Percentiles rank a stretch among this genome's conserved stretches.
phyloP scores from a whole-genome alignment of 2,113 vertebrate genomes.

The Microcebus murinus region DNA sequence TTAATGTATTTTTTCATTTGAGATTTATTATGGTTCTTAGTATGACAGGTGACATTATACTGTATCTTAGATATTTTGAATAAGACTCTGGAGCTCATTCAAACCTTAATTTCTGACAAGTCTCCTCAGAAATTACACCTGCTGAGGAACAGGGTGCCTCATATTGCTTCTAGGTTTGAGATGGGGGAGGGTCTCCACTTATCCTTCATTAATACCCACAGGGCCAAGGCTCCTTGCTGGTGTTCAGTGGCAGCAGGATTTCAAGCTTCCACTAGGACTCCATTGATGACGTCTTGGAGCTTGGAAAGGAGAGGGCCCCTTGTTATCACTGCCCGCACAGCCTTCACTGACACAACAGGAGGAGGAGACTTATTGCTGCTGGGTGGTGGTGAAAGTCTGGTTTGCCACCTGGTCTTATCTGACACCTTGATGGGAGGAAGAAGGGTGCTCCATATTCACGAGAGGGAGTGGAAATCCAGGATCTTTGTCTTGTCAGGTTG shows the following conservation, averaged over 20 bases:
- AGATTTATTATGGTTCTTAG: neutral
- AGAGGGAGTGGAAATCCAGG: neutral
- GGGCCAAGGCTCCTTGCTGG: neutral
- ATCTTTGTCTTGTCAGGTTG: neutral
- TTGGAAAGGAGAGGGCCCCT: neutral
- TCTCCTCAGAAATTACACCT: neutral
- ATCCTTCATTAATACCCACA: neutral
- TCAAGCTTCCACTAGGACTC: neutral
- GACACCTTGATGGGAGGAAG: neutral
- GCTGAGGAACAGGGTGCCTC: neutral
- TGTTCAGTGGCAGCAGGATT: neutral
- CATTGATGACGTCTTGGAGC: neutral
- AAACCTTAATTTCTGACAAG: neutral
- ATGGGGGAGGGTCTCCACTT: neutral
- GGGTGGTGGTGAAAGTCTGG: neutral
- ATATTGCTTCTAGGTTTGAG: neutral
- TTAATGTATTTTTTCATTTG: neutral
- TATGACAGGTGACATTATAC: neutral
- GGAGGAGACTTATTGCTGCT: neutral
- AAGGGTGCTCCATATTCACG: neutral
- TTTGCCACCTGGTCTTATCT: neutral
- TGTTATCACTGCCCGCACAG: neutral
- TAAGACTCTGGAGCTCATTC: neutral
- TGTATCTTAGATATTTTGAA: neutral
- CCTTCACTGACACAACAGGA: neutral